Base-by-base conservation (phyloP, 1,140 invertebrate genomes). In the Apocrypta bakeri region DNA sequence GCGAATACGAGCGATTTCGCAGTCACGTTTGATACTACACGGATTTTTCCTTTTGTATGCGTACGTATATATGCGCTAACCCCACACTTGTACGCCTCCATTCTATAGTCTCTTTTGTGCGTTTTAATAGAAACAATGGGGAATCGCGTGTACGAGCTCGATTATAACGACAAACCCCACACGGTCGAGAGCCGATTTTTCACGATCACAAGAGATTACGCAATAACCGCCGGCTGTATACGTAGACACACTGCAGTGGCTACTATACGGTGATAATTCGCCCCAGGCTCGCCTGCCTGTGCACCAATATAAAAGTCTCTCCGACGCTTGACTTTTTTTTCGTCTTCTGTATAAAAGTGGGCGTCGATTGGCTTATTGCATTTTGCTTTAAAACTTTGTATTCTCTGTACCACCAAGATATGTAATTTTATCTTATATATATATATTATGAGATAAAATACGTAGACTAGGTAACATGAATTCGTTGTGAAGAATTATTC, bases 121-220 rank as follows among this genome's bases (percentile, higher is more conserved):
- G 31, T 72, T 72, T n/a, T 24, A 40, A 40, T 72, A 33, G 69
- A 14, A 14, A 72, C 37, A 72, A 72, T 72, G 17, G 69, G n/a
- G 33, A 42, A 72, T 72, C 31, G 33, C 69, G 33, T 24, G 69
- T 71, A 71, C 31, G n/a, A 3, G 64, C 12, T 4, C 69, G 33
- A 72, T 72, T 72, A n/a, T n/a, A 72, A 72, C 42, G 12, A 42
- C 24, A 72, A 42, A 37, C 29, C 29, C n/a, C n/a, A n/a, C n/a
- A n/a, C n/a, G 17, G 27, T 56, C 24, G 27, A 66, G 64, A 61
- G 17, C 17, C 9, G 68, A n/a, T 37, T 69, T 69, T 31, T 69
- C 48, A 21, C 68, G 27, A 69, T 69, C 68, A 25, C 21, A 14
- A 66, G 64, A 66, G 64, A 66, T 66, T 27, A 66, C 64, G 17